A percentile compares a stretch with the other conserved stretches of the same genome.
Conservation (phyloP, 2,113 vertebrate species). For the Actenoides hombroni region DNA sequence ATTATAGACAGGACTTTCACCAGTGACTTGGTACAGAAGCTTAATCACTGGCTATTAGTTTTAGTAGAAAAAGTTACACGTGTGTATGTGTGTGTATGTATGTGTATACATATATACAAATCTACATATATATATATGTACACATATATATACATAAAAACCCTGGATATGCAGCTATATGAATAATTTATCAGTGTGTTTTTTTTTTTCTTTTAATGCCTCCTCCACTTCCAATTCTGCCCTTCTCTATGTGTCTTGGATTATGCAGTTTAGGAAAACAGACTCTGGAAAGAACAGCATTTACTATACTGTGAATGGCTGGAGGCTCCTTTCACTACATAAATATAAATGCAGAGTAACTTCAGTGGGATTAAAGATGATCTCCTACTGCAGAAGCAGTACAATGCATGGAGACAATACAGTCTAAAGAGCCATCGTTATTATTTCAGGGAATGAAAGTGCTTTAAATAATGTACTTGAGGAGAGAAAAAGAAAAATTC, state of each 20-base stretch:
- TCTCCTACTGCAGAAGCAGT: neutral
- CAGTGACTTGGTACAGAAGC: neutral
- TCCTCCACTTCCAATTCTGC: neutral
- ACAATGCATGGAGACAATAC: neutral
- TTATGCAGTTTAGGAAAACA: neutral
- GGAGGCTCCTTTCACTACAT: neutral
- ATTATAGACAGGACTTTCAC: neutral
- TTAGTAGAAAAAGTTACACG: neutral
- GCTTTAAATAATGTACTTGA: neutral
- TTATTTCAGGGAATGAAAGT: neutral
- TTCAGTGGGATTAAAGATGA: neutral
- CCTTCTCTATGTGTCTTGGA: neutral
- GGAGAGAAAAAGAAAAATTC: neutral
- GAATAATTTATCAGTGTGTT: neutral
- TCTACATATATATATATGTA: no score
- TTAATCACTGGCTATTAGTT: neutral
- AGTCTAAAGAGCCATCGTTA: neutral
- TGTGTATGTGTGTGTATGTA: neutral
- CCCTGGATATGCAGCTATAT: neutral
- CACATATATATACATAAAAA: no score
- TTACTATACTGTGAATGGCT: neutral
- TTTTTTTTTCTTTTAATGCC: neutral
- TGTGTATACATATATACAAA: neutral
- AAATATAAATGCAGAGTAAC: neutral
- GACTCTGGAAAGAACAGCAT: neutral